phyloP scores from a whole-genome alignment of 2,888 invertebrate species.

The Acleris literana region DNA sequence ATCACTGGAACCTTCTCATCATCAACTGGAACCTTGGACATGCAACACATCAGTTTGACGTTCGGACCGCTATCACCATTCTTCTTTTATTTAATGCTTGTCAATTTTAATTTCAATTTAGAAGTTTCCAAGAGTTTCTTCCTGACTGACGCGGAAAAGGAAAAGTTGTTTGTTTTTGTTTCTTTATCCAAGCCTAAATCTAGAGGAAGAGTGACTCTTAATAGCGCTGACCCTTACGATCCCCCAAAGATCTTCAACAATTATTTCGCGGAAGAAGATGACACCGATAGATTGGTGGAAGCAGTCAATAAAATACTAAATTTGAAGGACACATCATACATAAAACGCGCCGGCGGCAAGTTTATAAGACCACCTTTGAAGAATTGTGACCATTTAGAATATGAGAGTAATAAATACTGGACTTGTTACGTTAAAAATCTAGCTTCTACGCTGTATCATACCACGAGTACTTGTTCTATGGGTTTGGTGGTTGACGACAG shows the following conservation, averaged over 20 bases:
- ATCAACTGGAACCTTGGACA: conserved; percentile 48
- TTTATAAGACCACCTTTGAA: conserved; percentile 12
- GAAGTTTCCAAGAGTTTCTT: background rate
- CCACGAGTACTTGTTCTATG: conserved; percentile 22
- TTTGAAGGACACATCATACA: conserved; percentile 16
- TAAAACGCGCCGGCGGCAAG: conserved; percentile 1
- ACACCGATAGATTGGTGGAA: conserved; percentile 62
- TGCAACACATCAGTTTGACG: conserved; percentile 7
- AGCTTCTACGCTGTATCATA: conserved; percentile 17
- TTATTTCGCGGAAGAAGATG: conserved; percentile 78
- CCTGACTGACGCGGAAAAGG: conserved; percentile 11
- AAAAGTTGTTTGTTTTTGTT: conserved; percentile 1
- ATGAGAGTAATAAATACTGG: conserved; percentile 24
- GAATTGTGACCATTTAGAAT: conserved; percentile 15
- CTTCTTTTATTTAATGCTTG: background rate
- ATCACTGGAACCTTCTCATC: conserved; percentile 10
- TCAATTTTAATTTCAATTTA: conserved; percentile 14
- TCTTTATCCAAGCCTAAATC: conserved; percentile 11
- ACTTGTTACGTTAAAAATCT: conserved; percentile 19
- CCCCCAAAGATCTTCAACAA: conserved; percentile 82
- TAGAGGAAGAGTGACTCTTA: conserved; percentile 18
- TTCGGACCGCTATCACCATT: conserved; percentile 23
- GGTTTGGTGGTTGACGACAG: conserved; percentile 21
- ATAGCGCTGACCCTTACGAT: conserved; percentile 11
- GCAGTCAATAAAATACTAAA: conserved; percentile 47